These are phyloP conservation scores for Gryllus bimaculatus DNA, from an alignment of 1,140 invertebrate genomes.

Conservation along the genomic window DNA sequence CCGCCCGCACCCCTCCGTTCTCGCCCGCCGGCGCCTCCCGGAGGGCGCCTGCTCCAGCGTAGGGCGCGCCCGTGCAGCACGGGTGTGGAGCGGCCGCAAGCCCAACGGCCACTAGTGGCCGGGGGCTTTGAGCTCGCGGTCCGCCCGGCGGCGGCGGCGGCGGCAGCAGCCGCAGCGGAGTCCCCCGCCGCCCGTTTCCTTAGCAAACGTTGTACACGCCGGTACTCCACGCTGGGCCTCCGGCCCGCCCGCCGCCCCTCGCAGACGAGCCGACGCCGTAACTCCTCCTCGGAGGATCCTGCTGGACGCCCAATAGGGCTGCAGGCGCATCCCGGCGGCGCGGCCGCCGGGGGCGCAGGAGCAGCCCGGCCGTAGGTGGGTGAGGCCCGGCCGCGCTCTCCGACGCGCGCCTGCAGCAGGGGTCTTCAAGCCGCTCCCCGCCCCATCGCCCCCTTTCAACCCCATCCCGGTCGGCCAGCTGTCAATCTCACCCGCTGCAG, in stretches of 20 bases:
- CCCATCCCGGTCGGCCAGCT: no score
- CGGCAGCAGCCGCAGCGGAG: background rate
- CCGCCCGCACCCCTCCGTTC: background rate
- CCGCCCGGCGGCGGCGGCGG: background rate
- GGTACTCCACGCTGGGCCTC: background rate
- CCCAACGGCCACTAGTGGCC: background rate
- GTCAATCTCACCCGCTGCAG: no score
- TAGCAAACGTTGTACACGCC: background rate
- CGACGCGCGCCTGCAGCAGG: no score
- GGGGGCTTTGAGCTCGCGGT: background rate
- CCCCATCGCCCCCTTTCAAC: no score
- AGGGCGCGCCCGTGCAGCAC: background rate
- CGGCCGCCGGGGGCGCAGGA: slow-evolving; percentile 23
- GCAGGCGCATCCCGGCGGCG: slow-evolving; percentile 22
- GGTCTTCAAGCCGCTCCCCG: no score
- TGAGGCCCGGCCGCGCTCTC: background rate
- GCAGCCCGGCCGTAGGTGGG: slow-evolving; percentile 21
- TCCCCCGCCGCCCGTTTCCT: background rate
- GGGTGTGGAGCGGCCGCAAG: background rate
- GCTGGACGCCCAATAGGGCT: slow-evolving; percentile 22
- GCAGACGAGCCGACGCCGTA: slow-evolving; percentile 11
- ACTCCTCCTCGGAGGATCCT: slow-evolving; percentile 24
- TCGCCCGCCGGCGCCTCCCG: no score
- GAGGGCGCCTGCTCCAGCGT: no score
- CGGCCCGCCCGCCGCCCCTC: background rate